Evolutionary conservation across 35 echinoderm and acorn worm genomes (phyloP), one percentile per base, ranked within the genome.

Genomic region (Anneissia japonica): DNA sequence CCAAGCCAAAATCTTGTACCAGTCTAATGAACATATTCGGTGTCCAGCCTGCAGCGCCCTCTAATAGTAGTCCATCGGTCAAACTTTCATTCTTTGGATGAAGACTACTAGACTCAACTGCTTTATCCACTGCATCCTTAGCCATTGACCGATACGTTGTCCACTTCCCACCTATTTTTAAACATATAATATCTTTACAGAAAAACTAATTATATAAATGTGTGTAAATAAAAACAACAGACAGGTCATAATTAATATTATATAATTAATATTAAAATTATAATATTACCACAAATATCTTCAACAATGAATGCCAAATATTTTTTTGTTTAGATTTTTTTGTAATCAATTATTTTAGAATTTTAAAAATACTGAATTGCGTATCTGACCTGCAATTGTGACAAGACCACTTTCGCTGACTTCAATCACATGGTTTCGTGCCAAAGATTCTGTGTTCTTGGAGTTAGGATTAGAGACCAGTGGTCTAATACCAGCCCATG

Each of bases 401-500:
- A 99, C 81, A 33, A 99, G 30, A 46, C 92, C 92, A 39, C 91
- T 94, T 23, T 72, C 36, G 19, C 84, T 91, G 64, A 99, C 77
- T 33, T 99, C 96, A 37, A 99, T 99, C 73, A 99, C 92, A 43
- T 99, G 96, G 76, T 99, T 99, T 82, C 96, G 89, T 16, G 96
- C 86, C 31, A 99, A 87, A 73, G 96, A 94, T 35, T 99, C 88
- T 13, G 96, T 99, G 64, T 91, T 93, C 41, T 85, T 94, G 34
- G 91, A 87, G 14, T 91, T 93, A 3, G 96, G 96, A 38, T 99
- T 83, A 31, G 73, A 84, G 4, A 99, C 96, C 9, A 99, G 56
- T 1, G 96, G 96, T 89, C 96, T 89, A 37, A 99, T 99, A 31
- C 96, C 96, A 90, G 92, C 88, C 96, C 96, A 99, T 37, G 96